Evolutionary conservation across 2,797 vertebrate species (phyloP), one percentile per base, ranked within the genome.

Genomic region (Poecilia picta): DNA sequence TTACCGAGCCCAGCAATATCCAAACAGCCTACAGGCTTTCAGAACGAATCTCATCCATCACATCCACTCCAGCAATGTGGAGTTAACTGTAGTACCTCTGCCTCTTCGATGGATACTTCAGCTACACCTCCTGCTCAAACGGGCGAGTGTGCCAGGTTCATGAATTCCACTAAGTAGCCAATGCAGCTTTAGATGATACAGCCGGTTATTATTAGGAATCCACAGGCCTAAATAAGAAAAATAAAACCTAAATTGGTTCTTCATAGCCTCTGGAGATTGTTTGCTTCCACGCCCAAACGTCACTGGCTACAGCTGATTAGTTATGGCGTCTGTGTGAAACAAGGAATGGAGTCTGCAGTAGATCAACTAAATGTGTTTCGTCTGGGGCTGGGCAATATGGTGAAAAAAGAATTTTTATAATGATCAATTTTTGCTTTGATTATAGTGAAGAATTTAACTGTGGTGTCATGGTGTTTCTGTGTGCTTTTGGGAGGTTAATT

Each of bases 31-130:
- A 82, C 39, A 84, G 72, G 62, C 46, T 73, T 84, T 86, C 55
- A 84, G 74, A 81, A 82, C 66, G 78, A 76, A 83, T 84, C 59
- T 71, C 41, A 73, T 86, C 76, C 66, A 78, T 73, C 23, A 28
- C 12, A 70, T 72, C 25, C 80, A 73, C 25, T 57, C 76, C 49
- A 73, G 49, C 68, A 82, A 78, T 66, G 49, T 88, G 74, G 73
- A 78, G 76, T 49, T 86, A 81, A 88, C 73, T 76, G 70, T 72
- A 76, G 79, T 74, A 49, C 83, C 83, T 90, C 83, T 82, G 84
- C 87, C 74, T 84, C 64, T 85, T 83, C 86, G 79, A 83, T 74
- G 72, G 77, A 84, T 78, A 83, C 66, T 74, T 46, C 59, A 79
- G 81, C 78, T 70, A 46, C 45, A 80, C 70, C 76, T 88, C 43